These are phyloP conservation scores for Phrynosoma platyrhinos DNA, from an alignment of 2,113 vertebrate species.

Conservation along the genomic window DNA sequence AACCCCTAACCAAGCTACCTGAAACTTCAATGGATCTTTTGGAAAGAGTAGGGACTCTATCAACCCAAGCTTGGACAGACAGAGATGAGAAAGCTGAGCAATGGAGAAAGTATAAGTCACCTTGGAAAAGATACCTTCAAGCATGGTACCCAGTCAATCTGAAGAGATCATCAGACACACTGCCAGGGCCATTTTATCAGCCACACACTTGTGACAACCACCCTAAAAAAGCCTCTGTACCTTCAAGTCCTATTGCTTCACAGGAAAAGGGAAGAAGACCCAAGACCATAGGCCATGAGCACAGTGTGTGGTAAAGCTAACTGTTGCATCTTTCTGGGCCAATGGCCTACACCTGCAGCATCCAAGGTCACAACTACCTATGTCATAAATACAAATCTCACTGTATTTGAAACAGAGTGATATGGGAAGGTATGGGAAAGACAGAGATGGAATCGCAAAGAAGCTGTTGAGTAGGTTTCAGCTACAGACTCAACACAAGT, in stretches of 20 bases:
- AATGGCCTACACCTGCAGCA: neutral
- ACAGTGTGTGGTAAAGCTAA: neutral
- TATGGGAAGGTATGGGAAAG: neutral
- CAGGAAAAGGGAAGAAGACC: neutral
- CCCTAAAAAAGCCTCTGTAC: neutral
- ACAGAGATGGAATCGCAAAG: neutral
- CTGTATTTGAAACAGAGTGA: neutral
- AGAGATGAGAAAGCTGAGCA: too few species aligned
- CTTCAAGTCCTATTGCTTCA: neutral
- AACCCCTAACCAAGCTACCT: neutral
- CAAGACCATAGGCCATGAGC: neutral
- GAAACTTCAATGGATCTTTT: too few species aligned
- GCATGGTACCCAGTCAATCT: neutral
- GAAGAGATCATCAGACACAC: neutral
- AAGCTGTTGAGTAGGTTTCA: conserved; percentile 33
- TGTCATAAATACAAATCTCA: neutral
- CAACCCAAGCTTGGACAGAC: neutral
- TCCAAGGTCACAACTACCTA: neutral
- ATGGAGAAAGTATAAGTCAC: too few species aligned
- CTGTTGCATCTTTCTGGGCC: neutral
- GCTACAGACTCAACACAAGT: neutral
- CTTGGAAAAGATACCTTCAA: neutral
- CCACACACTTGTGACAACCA: neutral
- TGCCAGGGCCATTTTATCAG: neutral
- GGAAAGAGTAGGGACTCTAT: too few species aligned